These are phyloP conservation scores for Sitobion miscanthi DNA, from an alignment of 1,140 invertebrate species.

Conservation along the genomic window DNA sequence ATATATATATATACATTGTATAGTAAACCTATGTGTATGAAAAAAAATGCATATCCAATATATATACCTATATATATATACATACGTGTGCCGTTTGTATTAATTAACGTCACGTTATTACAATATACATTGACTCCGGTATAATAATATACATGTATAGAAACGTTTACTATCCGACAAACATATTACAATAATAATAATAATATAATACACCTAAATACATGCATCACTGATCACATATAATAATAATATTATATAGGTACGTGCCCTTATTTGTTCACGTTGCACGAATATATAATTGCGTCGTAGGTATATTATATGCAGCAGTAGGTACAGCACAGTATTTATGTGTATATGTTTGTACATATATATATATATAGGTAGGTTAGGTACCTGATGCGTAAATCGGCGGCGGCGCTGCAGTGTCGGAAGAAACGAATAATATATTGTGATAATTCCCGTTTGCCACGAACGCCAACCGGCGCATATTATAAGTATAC, in stretches of 20 bases:
- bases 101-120: not conserved
- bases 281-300: conserved; percentile 9
- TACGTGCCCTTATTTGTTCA: conserved; percentile 15
- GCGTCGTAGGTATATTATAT: not conserved
- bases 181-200: not conserved
- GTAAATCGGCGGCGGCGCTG: not conserved
- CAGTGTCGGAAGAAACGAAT: not conserved
- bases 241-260: not conserved
- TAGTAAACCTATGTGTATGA: not conserved
- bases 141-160: not conserved
- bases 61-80: not conserved
- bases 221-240: conserved; percentile 1
- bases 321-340: not conserved
- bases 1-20: too few species aligned
- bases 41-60: not conserved
- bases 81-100: not conserved
- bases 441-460: conserved; percentile 16
- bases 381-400: not conserved
- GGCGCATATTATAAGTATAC: not conserved
- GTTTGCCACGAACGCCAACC: not conserved
- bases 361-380: too few species aligned
- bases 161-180: not conserved
- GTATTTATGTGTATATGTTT: not conserved
- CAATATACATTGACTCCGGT: not conserved
- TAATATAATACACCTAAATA: not conserved